Evolutionary conservation across 1,140 invertebrate genomes (phyloP), one percentile per base, ranked within the genome.

Genomic region (Procambarus clarkii): DNA sequence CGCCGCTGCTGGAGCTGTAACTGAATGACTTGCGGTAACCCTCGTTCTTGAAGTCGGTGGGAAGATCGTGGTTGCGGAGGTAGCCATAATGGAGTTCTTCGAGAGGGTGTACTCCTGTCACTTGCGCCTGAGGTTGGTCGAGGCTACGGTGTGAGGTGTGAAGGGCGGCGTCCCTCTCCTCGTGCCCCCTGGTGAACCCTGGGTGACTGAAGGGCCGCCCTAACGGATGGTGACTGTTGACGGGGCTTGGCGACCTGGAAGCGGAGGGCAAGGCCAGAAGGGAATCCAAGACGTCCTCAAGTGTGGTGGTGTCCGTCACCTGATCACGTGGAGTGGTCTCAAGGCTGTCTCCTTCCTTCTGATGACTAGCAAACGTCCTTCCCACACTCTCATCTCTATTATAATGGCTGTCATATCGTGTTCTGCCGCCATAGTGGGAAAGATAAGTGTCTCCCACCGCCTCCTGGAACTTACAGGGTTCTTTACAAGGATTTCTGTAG

Each of bases 221-320:
- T 34, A 91, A 93, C 86, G 44, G 88, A 93, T 93, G 21, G 69
- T 89, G 46, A 94, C 96, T 95, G 46, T 64, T 71, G 5, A 93
- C 95, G 91, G 96, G 96, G 94, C 96, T 96, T 87, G 96, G 96
- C 93, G 96, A 96, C 93, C 96, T 95, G 92, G 96, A 95, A 88
- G 96, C 96, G 92, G 97, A 89, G 79, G 97, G 96, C 93, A 98
- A 96, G 93, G 97, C 97, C 94, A 98, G 96, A 92, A 98, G 96
- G 86, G 97, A 97, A 94, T 98, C 97, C 94, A 98, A 95, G 85
- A 98, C 98, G 95, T 99, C 98, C 95, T 98, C 98, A 94, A 98
- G 95, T 77, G 97, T 98, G 79, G 83, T 92, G 74, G 92, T 93
- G 76, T 92, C 92, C 69, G 92, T 45, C 13, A 34, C 45, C 8